Conservation (phyloP, 1,140 invertebrate genomes). For the Achatina immaculata region DNA sequence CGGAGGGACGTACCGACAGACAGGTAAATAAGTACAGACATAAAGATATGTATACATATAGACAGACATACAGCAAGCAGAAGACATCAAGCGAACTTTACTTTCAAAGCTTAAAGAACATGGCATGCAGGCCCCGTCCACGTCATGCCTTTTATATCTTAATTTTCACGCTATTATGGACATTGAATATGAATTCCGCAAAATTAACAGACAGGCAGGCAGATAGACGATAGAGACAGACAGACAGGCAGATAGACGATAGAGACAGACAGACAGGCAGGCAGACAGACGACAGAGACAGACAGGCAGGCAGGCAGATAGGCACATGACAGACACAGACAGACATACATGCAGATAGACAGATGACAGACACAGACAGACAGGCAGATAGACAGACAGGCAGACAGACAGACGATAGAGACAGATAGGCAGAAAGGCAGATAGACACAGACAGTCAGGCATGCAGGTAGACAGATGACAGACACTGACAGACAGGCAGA, state of each 20-base stretch:
- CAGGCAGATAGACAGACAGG: not conserved
- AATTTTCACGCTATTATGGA: no score
- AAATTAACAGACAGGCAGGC: no score
- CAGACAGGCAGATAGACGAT: no score
- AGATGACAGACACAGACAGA: not conserved
- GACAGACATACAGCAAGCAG: not conserved
- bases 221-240: no score
- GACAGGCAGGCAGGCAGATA: not conserved
- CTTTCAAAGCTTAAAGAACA: no score
- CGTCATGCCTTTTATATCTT: no score
- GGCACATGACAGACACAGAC: not conserved
- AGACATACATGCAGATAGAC: not conserved
- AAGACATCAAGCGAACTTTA: no score
- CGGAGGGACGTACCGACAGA: not conserved
- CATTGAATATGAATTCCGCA: no score
- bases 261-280: not conserved
- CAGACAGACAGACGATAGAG: not conserved
- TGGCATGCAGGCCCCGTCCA: no score
- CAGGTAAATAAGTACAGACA: not conserved
- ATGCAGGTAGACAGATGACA: not conserved
- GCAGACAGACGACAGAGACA: not conserved
- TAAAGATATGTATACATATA: not conserved
- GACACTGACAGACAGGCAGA: not conserved
- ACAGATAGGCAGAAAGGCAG: not conserved
- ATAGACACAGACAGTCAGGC: not conserved